Evolutionary conservation across 2,113 vertebrate genomes (phyloP).

Genomic region (Osmerus eperlanus): DNA sequence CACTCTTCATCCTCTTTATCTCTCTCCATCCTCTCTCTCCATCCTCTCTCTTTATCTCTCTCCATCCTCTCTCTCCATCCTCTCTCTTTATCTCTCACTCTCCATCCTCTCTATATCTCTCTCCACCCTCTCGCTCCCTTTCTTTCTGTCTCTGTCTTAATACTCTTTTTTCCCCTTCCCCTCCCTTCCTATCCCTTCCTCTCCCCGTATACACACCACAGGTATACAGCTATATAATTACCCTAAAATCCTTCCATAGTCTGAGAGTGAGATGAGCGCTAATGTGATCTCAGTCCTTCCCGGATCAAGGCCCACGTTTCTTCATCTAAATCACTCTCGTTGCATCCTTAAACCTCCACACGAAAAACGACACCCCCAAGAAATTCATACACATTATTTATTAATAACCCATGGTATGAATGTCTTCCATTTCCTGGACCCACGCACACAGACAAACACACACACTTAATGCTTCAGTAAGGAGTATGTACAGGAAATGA

Average conservation of each 20-base stretch:
- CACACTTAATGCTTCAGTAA: not conserved
- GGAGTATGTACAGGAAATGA: no score
- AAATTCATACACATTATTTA: no score
- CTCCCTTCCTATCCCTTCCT: not conserved
- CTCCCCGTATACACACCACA: not conserved
- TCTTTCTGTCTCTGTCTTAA: not conserved
- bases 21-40: no score
- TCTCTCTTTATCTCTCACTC: not conserved
- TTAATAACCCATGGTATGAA: no score
- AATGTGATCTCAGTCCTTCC: no score
- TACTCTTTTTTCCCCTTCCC: not conserved
- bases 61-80: not conserved
- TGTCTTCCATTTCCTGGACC: not conserved
- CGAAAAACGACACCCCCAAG: no score
- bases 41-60: not conserved
- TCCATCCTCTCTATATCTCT: not conserved
- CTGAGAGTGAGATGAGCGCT: no score
- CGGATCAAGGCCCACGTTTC: no score
- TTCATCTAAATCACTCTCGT: no score
- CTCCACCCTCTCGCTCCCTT: not conserved
- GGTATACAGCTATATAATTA: no score
- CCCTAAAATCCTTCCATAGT: no score
- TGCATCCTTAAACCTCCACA: no score
- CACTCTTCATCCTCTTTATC: not conserved
- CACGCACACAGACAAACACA: not conserved